These are phyloP conservation scores for Tetrax tetrax DNA, from an alignment of 2,113 vertebrate species.

Conservation along the genomic window DNA sequence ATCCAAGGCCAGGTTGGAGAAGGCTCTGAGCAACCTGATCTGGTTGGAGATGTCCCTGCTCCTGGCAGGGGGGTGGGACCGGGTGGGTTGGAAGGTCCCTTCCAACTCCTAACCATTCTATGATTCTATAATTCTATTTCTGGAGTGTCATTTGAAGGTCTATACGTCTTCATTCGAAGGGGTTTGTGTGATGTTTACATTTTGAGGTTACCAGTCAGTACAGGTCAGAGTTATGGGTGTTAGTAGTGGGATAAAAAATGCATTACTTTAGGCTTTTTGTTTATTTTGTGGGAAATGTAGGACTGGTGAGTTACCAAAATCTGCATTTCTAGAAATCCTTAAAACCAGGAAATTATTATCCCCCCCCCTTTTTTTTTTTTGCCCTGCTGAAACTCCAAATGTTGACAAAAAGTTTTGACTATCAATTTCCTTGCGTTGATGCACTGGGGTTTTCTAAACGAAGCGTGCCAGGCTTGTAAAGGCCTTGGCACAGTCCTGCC, in stretches of 20 bases:
- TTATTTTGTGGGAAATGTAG: conserved; percentile 43
- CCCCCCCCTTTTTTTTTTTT: not conserved
- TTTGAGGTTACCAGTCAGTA: conserved; percentile 12
- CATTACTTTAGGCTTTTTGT: conserved; percentile 36
- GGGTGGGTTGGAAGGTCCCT: too few species aligned
- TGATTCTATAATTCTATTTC: not conserved
- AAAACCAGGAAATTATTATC: conserved; percentile 51
- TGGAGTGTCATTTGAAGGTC: not conserved
- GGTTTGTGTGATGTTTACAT: not conserved
- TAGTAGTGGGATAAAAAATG: conserved; percentile 18
- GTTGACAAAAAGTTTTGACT: not conserved
- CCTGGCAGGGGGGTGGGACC: too few species aligned
- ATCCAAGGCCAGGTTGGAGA: too few species aligned
- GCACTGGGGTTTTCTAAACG: not conserved
- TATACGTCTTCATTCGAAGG: not conserved
- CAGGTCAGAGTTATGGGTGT: conserved; percentile 22
- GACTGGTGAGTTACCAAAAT: not conserved
- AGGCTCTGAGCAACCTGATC: too few species aligned
- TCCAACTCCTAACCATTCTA: too few species aligned
- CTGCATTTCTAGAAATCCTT: conserved; percentile 55
- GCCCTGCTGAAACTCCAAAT: not conserved
- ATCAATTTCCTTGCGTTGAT: not conserved
- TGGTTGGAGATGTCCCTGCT: too few species aligned
- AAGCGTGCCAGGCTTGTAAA: not conserved
- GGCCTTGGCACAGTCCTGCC: not conserved